Evolutionary conservation across 2,113 vertebrate genomes (phyloP).

Genomic region (Nicator chloris): DNA sequence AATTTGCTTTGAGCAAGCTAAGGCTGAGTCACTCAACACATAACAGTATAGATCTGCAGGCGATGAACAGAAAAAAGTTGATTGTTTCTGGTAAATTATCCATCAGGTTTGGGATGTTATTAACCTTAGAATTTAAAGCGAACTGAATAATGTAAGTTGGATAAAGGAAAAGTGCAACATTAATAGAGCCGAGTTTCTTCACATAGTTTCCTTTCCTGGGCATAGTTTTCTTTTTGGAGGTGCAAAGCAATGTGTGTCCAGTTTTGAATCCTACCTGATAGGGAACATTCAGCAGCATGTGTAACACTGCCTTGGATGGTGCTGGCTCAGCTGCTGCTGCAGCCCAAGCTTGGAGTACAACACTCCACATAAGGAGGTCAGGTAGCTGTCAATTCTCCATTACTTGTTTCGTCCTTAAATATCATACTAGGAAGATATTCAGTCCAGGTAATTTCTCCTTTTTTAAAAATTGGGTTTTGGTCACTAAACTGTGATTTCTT

Average conservation of each 20-base stretch:
- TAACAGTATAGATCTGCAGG: not conserved
- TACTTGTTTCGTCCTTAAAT: not conserved
- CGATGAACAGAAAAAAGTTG: not conserved
- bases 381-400: not conserved
- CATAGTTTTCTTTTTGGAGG: not conserved
- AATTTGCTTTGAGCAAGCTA: not conserved
- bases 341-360: not conserved
- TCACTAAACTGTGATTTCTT: not conserved
- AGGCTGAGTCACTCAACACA: not conserved
- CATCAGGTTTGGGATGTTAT: not conserved
- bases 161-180: not conserved
- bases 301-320: not conserved
- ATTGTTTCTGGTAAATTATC: not conserved
- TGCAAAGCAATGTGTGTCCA: not conserved
- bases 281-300: not conserved
- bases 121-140: not conserved
- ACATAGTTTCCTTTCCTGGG: not conserved
- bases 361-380: not conserved
- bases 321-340: not conserved
- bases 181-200: not conserved
- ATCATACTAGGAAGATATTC: not conserved
- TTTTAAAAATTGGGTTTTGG: not conserved
- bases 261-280: not conserved
- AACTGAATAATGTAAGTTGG: not conserved
- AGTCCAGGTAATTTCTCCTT: not conserved